Evolutionary conservation across 2,113 vertebrate genomes (phyloP).

Genomic region (Corythornis madagascariensis): DNA sequence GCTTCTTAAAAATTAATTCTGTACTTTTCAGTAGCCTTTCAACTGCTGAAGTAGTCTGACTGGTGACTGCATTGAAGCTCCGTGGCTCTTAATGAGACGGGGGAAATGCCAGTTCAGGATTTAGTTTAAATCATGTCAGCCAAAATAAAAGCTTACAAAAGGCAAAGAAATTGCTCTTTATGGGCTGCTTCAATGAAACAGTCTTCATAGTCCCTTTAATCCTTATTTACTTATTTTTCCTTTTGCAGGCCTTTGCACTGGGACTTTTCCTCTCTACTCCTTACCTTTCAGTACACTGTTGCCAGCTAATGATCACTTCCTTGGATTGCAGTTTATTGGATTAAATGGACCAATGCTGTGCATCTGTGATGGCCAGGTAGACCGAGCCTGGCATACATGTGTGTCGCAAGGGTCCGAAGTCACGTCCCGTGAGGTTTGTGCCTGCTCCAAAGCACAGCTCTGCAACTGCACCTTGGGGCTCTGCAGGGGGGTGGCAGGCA

Average conservation of each 20-base stretch:
- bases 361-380: not conserved
- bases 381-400: not conserved
- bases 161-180: constrained; percentile 42
- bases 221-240: constrained; percentile 11
- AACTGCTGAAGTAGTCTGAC: constrained; percentile 4
- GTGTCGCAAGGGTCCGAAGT: not conserved
- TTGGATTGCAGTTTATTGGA: not conserved
- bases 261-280: not conserved
- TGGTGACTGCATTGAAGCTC: not conserved
- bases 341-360: not conserved
- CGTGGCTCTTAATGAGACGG: not conserved
- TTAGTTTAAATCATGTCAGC: constrained; percentile 31
- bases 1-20: constrained; percentile 51
- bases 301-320: not conserved
- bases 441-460: not conserved
- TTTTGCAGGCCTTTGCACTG: not conserved
- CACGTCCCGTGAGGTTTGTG: not conserved
- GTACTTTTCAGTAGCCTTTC: constrained; percentile 33
- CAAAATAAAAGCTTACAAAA: constrained; percentile 32
- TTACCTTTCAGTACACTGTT: not conserved
- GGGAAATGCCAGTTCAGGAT: constrained; percentile 32
- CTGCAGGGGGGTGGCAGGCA: not conserved
- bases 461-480: not conserved
- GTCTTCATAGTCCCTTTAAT: constrained; percentile 17
- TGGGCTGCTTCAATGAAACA: not conserved